Evolutionary conservation across 2,888 invertebrate genomes (phyloP), one percentile per base, ranked within the genome.

Genomic region (Thereva nobilitata): DNA sequence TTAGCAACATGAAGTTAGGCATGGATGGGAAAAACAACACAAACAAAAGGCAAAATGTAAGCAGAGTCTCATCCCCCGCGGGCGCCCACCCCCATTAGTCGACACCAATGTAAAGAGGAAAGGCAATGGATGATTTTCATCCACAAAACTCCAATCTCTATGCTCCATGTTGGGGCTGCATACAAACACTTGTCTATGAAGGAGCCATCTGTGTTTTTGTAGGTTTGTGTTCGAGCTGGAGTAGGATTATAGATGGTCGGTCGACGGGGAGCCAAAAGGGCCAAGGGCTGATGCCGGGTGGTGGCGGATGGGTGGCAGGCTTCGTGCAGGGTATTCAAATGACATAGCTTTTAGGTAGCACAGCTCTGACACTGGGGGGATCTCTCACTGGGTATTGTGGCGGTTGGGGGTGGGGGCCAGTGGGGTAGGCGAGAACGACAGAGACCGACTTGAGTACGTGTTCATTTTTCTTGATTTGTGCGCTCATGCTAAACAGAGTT

Each of bases 401-500:
- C 12, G n/a, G 40, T n/a, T n/a, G 34, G n/a, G 55, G 41, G 40
- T 37, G 40, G 42, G 37, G 0, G 34, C 7, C 53, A 44, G 23
- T 38, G 61, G 53, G 9, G 47, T 35, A 47, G 41, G 47, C 50
- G 40, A 50, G 67, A 55, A 50, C 56, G 64, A 63, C 41, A 49
- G 56, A 55, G 50, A 55, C 54, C 49, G 44, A 50, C 47, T 63
- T 44, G 54, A 59, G 59, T 65, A 68, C 55, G 56, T 68, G 66
- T 61, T 68, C 68, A 68, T 68, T 68, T 68, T 66, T 61, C 61
- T 66, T 68, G 66, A 68, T 68, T 68, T 55, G 66, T 61, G 45
- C 63, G 42, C 56, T 64, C 55, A 54, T 64, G 64, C 53, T 64
- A 64, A 64, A 64, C 53, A 64, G 64, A 64, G 64, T 64, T 64